phyloP scores from a whole-genome alignment of 2,797 vertebrate genomes.

The Amphiprion clarkii region DNA sequence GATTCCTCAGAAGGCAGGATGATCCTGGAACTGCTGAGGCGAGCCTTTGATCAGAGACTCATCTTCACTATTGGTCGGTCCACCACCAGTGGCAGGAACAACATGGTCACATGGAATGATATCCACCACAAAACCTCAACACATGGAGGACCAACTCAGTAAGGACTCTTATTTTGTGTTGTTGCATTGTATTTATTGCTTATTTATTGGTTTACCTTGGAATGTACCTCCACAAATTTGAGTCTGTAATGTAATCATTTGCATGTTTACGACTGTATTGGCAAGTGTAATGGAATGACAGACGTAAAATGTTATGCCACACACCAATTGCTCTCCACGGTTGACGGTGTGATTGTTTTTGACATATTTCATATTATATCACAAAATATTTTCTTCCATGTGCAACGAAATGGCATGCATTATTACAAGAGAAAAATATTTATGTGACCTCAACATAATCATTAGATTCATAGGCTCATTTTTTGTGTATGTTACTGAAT shows the following conservation, averaged over 20 bases:
- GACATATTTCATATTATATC: no score
- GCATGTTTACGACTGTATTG: no score
- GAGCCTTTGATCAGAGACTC: constrained; percentile 82
- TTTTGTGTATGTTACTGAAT: neutral
- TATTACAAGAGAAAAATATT: neutral
- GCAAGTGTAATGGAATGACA: no score
- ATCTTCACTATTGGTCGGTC: constrained; percentile 84
- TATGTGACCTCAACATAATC: neutral
- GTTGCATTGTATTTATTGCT: neutral
- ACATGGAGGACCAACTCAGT: constrained; percentile 80
- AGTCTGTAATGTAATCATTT: no score
- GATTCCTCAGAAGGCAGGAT: constrained; percentile 71
- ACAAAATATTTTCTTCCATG: no score
- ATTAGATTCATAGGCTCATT: neutral
- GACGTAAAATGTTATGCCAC: no score
- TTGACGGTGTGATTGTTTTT: no score
- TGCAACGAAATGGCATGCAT: no score
- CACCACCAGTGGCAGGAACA: constrained; percentile 78
- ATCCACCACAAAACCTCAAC: constrained; percentile 86
- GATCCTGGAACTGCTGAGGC: constrained; percentile 66
- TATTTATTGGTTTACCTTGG: neutral
- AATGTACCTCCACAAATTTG: neutral
- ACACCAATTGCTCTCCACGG: no score
- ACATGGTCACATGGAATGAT: constrained; percentile 86
- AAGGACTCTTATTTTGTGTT: constrained; percentile 33